Evolutionary conservation across 2,113 vertebrate genomes (phyloP).

Genomic region (Oryzias melastigma): DNA sequence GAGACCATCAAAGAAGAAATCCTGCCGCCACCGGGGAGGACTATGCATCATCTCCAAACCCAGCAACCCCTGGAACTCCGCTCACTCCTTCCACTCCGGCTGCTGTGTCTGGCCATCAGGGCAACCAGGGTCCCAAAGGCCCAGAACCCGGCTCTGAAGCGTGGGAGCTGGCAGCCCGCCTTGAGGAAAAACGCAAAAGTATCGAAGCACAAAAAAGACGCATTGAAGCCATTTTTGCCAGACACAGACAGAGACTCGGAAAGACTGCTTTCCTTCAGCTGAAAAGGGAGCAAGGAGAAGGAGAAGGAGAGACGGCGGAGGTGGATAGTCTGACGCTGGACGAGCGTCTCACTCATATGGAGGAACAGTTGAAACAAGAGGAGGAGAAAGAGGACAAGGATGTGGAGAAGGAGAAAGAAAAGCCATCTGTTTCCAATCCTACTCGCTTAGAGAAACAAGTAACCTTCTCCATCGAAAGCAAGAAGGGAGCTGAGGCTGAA

Average conservation of each 20-base stretch:
- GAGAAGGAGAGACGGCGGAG: constrained; percentile 41
- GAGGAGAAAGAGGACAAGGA: constrained; percentile 60
- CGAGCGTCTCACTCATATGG: constrained; percentile 76
- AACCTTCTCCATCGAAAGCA: constrained; percentile 84
- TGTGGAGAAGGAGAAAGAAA: constrained; percentile 40
- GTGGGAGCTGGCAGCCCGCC: constrained; percentile 81
- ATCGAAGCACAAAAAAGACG: constrained; percentile 92
- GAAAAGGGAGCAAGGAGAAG: constrained; percentile 75
- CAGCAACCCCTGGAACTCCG: constrained; percentile 59
- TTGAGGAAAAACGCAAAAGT: constrained; percentile 89
- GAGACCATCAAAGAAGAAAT: constrained; percentile 62
- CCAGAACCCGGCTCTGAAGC: constrained; percentile 81
- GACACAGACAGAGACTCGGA: constrained; percentile 88
- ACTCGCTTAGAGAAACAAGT: constrained; percentile 82
- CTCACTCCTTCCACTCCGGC: constrained; percentile 56
- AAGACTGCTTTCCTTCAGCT: constrained; percentile 87
- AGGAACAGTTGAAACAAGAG: constrained; percentile 71
- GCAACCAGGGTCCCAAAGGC: constrained; percentile 70
- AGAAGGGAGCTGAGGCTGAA: constrained; percentile 58
- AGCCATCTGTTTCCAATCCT: constrained; percentile 32
- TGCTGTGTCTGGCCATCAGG: constrained; percentile 33
- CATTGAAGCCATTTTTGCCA: constrained; percentile 92
- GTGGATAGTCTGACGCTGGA: constrained; percentile 68
- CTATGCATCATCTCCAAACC: constrained; percentile 36
- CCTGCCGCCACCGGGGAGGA: constrained; percentile 64